Conservation (phyloP, 92 coral and sea anemone species). For the Palythoa caribaeorum region DNA sequence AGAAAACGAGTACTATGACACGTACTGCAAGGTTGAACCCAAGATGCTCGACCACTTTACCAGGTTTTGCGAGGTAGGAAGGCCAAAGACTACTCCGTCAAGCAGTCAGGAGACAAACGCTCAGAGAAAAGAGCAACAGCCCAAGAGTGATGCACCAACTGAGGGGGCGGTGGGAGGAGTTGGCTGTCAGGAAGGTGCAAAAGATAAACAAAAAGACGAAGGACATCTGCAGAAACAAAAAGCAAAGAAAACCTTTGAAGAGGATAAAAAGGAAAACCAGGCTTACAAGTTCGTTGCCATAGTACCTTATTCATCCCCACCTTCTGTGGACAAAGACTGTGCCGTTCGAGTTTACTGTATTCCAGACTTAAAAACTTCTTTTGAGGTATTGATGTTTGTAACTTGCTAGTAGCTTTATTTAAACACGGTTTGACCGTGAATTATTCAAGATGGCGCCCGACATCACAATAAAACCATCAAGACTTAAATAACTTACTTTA, state of each 20-base stretch:
- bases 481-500: no score
- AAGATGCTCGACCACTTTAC: slow-evolving; percentile 37
- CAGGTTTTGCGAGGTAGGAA: slow-evolving; percentile 20
- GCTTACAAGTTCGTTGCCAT: slow-evolving; percentile 5
- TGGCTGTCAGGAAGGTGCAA: background rate
- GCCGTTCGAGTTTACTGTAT: slow-evolving; percentile 26
- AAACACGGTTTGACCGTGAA: no score
- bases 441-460: no score
- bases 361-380: slow-evolving; percentile 12
- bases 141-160: background rate
- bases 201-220: background rate
- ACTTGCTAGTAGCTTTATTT: no score
- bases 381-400: background rate
- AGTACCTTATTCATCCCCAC: slow-evolving; percentile 22
- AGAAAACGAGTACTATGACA: background rate
- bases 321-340: slow-evolving; percentile 21
- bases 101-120: background rate
- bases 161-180: background rate
- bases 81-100: background rate
- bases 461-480: no score
- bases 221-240: background rate
- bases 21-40: slow-evolving; percentile 19
- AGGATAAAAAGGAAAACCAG: background rate
- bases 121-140: background rate
- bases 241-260: background rate